Evolutionary conservation across 2,888 invertebrate species (phyloP), one percentile per base, ranked within the genome.

Genomic region (Acanthoscelides obtectus): DNA sequence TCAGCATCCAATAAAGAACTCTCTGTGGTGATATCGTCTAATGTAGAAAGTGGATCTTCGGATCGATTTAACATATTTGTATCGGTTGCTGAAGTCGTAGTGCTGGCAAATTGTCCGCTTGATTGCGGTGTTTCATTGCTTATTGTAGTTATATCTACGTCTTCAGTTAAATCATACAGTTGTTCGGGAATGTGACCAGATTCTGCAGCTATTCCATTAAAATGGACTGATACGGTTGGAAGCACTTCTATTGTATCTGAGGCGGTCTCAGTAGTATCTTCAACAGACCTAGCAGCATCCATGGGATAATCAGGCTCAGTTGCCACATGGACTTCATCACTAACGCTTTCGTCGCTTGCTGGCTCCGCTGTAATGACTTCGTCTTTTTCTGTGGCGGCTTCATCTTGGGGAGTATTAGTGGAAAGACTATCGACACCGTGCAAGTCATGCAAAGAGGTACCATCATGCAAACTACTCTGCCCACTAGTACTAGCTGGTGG

Each of bases 401-500:
- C 45, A 45, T 22, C 20, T 22, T 20, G 67, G 19, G 67, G 22
- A 20, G n/a, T 22, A 67, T 22, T 22, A 22, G 22, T 22, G 4
- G 67, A 67, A 20, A 67, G 70, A 75, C 74, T 68, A 70, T 79
- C 79, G 74, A 76, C 77, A 78, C 77, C 74, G 75, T 77, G 77
- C 75, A 77, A 76, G 75, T 82, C 84, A 84, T 84, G 83, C 84
- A 83, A 81, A 75, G 80, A 77, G 75, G 76, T 79, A 81, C 79
- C 80, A 78, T 77, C 81, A 82, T 82, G 81, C 80, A 79, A 78
- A 78, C 78, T 81, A 63, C 65, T 70, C 22, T 68, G 81, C 81
- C 80, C 79, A 74, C 73, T 78, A 79, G 78, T 79, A 79, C 77
- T 79, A 77, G 75, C 69, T 72, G 22, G 25, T n/a, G 25, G 25